Base-by-base conservation (phyloP, 2,888 invertebrate genomes). In the Halictus quadricinctus region DNA sequence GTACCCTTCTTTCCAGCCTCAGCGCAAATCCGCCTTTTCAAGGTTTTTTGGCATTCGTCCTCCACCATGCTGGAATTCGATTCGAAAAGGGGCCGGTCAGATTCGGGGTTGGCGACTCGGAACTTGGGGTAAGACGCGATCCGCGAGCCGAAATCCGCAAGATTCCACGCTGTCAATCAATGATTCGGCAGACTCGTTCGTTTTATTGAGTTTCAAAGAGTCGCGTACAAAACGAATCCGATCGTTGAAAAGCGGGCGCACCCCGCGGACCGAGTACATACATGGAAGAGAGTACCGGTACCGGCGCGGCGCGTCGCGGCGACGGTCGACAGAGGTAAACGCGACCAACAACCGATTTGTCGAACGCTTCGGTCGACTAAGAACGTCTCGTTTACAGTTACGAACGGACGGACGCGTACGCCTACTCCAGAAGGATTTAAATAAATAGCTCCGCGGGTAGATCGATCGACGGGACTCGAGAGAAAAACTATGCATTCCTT, bases 391-490 rank as follows among this genome's bases (percentile, higher is more conserved):
- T 36, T 36, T 29, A 29, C 8, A 8, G 7, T 64, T 2, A 12
- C 29, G 29, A 29, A 64, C 64, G 43, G 64, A 46, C 64, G 29
- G 29, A 29, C 29, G 76, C 48, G 69, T 41, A 41, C 69, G 41
- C 70, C 18, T 36, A 15, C 18, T n/a, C 13, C 8, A 41, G 48
- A 36, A 21, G 13, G 54, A 72, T 50, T 13, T 29, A 29, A 82
- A 84, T 83, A 83, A 83, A 83, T 83, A 83, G 50, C 43, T 13
- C 12, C 54, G 54, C 36, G 54, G 36, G 21, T 29, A 29, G 50
- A 50, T 29, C 50, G 46, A 25, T n/a, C 48, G 21, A 69, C 69
- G 4, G 64, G 18, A 29, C 10, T 25, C 43, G 43, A 6, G 43
- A 7, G 70, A 1, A n/a, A 41, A 41, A 43, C 4, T n/a, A 58